phyloP scores from a whole-genome alignment of 2,113 vertebrate genomes.

The Hystrix cristata region DNA sequence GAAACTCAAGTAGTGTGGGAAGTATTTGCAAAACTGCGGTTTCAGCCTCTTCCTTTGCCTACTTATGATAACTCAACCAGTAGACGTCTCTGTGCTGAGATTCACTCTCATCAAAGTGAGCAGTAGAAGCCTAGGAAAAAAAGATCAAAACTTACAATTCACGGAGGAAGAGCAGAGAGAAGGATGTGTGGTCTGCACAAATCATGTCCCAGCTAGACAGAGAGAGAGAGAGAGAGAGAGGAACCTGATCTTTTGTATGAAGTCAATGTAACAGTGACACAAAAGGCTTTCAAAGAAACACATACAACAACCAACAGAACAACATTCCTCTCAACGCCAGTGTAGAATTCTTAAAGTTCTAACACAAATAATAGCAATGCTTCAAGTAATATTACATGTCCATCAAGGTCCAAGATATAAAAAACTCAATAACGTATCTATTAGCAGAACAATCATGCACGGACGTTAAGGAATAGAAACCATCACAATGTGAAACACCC shows the following conservation, averaged over 20 bases:
- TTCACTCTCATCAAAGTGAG: not conserved
- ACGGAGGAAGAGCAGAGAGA: fast-evolving
- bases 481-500: not conserved
- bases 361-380: not conserved
- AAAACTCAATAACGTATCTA: not conserved
- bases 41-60: not conserved
- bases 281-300: not conserved
- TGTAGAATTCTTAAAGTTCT: not conserved
- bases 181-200: fast-evolving
- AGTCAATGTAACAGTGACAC: fast-evolving
- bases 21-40: not conserved
- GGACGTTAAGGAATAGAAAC: not conserved
- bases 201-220: too few species aligned
- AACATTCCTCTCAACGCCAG: too few species aligned
- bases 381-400: not conserved
- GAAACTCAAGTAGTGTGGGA: not conserved
- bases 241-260: fast-evolving
- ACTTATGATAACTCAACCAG: not conserved
- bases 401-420: not conserved
- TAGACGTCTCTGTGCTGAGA: fast-evolving
- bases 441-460: not conserved
- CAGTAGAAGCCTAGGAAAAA: too few species aligned
- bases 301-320: too few species aligned
- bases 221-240: fast-evolving
- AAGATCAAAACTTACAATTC: fast-evolving